Conservation (phyloP, 1,140 invertebrate species). For the Heliconius himera region DNA sequence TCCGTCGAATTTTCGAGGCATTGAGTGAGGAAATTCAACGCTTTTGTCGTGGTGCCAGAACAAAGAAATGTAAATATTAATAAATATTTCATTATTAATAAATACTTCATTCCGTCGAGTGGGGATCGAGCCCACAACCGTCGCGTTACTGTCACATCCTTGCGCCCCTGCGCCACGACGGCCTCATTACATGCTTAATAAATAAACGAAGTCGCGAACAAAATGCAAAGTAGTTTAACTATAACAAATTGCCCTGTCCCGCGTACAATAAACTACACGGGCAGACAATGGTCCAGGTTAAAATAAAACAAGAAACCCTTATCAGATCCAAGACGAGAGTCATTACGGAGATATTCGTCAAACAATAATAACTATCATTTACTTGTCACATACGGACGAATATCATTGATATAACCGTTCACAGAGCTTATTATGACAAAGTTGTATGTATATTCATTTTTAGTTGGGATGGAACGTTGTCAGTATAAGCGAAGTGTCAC, state of each 20-base stretch:
- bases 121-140: no score
- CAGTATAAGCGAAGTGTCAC: constrained; percentile 23
- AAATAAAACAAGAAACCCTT: constrained; percentile 52
- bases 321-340: constrained; percentile 48
- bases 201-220: not conserved
- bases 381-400: constrained; percentile 38
- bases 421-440: constrained; percentile 23
- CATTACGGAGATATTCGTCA: constrained; percentile 53
- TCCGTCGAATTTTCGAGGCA: no score
- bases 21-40: no score
- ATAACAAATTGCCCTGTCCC: constrained; percentile 38
- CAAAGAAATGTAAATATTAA: no score
- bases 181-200: no score
- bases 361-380: constrained; percentile 51
- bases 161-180: no score
- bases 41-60: no score
- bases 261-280: constrained; percentile 44
- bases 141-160: no score
- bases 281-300: constrained; percentile 43
- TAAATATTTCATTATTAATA: no score
- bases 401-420: not conserved
- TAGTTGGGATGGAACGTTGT: constrained; percentile 36
- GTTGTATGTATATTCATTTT: constrained; percentile 22
- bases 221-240: not conserved
- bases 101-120: no score